These are phyloP conservation scores for Denticeps clupeoides DNA, from an alignment of 2,797 vertebrate species.

Conservation along the genomic window DNA sequence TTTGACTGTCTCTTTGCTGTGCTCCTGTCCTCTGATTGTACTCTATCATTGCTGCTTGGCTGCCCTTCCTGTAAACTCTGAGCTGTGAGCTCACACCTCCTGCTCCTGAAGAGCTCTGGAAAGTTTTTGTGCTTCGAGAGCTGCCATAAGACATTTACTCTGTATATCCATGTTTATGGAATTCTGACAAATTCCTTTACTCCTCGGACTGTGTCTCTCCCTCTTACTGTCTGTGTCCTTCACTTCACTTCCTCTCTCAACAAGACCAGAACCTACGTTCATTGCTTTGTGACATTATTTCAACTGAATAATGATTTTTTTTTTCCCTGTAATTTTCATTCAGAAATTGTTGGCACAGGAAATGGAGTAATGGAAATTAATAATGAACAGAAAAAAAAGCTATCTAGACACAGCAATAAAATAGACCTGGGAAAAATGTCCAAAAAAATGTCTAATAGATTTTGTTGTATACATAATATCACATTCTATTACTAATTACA, in stretches of 20 bases:
- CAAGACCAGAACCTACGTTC: too few relatives aligned
- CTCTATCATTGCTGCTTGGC: constrained; percentile 72
- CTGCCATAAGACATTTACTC: constrained; percentile 39
- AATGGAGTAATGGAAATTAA: constrained; percentile 14
- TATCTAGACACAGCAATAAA: constrained; percentile 3
- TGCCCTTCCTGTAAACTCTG: constrained; percentile 76
- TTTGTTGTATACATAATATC: too few relatives aligned
- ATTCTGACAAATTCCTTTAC: constrained; percentile 60
- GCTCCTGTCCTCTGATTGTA: constrained; percentile 30
- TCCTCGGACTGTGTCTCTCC: constrained; percentile 28
- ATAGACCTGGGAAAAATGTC: not conserved
- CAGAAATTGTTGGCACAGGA: too few relatives aligned
- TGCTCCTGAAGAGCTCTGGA: constrained; percentile 40
- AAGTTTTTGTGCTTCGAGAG: constrained; percentile 44
- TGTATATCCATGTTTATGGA: constrained; percentile 56
- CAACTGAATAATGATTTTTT: too few relatives aligned
- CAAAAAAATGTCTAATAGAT: too few relatives aligned
- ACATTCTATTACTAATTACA: too few relatives aligned
- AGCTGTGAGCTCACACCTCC: constrained; percentile 54
- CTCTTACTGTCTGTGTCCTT: not conserved
- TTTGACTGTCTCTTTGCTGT: not conserved
- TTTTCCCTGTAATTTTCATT: not conserved
- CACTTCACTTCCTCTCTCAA: constrained; percentile 35
- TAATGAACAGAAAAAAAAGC: too few relatives aligned
- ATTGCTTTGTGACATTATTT: too few relatives aligned